Evolutionary conservation across 2,888 invertebrate species (phyloP).

Genomic region (Lepidochrysops patricia): DNA sequence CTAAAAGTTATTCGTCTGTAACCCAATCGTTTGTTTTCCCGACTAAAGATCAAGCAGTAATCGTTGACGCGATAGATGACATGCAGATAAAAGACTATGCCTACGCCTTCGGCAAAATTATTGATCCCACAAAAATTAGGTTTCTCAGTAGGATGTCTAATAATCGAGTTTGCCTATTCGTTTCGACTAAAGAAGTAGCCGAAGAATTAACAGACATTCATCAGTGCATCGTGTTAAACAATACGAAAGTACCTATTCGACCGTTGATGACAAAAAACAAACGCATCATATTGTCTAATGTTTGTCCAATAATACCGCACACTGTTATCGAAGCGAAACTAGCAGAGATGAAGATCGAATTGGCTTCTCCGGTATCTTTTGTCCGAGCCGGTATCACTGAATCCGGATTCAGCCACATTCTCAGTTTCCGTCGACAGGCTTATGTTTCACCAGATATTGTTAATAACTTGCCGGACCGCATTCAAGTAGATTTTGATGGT

Average conservation of each 20-base stretch:
- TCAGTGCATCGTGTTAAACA: background rate
- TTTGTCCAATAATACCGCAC: too few relatives aligned
- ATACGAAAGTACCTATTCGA: background rate
- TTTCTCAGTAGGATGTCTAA: constrained; percentile 18
- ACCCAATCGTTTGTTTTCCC: constrained; percentile 14
- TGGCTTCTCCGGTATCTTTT: background rate
- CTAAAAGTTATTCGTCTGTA: constrained; percentile 12
- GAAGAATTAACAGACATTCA: constrained; percentile 12
- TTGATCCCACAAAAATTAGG: constrained; percentile 16
- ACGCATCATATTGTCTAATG: background rate
- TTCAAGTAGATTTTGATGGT: background rate
- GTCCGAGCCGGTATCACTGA: too few relatives aligned
- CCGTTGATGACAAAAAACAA: background rate
- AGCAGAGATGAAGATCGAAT: background rate
- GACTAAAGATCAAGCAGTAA: constrained; percentile 17
- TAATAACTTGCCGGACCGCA: background rate
- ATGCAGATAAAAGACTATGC: constrained; percentile 15
- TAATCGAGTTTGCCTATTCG: constrained; percentile 15
- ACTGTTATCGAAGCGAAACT: background rate
- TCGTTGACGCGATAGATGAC: constrained; percentile 16
- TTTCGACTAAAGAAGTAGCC: constrained; percentile 13
- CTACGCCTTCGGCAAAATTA: constrained; percentile 16
- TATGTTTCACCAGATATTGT: background rate
- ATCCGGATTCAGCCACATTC: background rate
- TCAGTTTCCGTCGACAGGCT: too few relatives aligned